Base-by-base conservation (phyloP, 2,888 invertebrate genomes). In the Lepidochrysops patricia region DNA sequence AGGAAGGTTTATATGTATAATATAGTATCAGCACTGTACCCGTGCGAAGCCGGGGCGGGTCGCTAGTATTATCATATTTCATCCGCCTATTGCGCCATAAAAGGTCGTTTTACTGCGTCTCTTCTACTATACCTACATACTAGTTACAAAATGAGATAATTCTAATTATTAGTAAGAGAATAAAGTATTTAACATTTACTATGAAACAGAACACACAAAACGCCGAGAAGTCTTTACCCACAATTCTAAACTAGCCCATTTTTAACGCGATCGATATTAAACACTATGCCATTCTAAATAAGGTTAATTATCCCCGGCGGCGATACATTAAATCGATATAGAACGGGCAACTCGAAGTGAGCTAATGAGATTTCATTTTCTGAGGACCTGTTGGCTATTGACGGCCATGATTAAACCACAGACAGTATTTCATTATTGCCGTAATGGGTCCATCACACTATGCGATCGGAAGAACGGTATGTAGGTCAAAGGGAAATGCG, bases 321-420 rank as follows among this genome's bases (percentile, higher is more conserved):
- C 0, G 19, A 12, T 13, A 23, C 19, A 43, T 43, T 43, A 12
- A 43, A 43, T 43, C 43, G 43, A 43, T 43, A 43, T 23, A 43
- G 43, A 9, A 9, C 15, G 7, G 15, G 15, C 37, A 37, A 37
- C 43, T 43, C 19, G 9, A 43, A 43, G 43, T 43, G 43, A 43
- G 19, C 43, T 43, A 43, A 43, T 43, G 43, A 43, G 43, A 43
- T 43, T 43, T 43, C 43, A 43, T 43, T 43, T 43, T 43, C 43
- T 23, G 43, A 43, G 43, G 43, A 43, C 43, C 23, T 43, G 43
- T 43, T 43, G 4, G 19, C 23, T n/a, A 19, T 6, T 19, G 43
- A 43, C 43, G 43, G 43, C 43, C 43, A 12, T 43, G 43, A 43
- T 43, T 43, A 43, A 43, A 43, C 43, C 43, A 12, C 43, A 43